Conservation (phyloP, 92 coral and sea anemone species). For the Paragorgia papillata region DNA sequence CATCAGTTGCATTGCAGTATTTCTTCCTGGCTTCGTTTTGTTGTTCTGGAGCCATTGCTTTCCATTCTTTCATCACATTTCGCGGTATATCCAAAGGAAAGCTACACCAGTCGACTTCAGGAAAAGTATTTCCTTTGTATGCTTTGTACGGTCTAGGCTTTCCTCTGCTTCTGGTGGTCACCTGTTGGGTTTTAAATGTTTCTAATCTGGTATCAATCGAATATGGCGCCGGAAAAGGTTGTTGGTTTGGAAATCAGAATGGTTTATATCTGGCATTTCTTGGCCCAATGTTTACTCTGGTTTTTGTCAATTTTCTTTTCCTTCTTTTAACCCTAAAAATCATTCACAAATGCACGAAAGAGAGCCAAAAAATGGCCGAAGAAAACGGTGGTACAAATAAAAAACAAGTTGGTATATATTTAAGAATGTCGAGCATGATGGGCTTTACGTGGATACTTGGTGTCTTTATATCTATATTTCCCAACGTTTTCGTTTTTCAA, state of each 20-base stretch:
- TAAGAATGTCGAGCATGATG: slow-evolving; percentile 8
- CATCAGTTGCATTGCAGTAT: slow-evolving; percentile 3
- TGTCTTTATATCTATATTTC: slow-evolving; percentile 2
- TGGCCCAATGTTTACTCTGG: slow-evolving; percentile 1
- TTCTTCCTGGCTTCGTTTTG: slow-evolving; percentile 18
- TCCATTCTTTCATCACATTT: slow-evolving; percentile 21
- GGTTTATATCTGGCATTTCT: slow-evolving; percentile 3
- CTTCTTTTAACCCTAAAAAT: slow-evolving; percentile 5
- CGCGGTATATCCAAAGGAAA: slow-evolving; percentile 15
- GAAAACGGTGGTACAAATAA: neutral
- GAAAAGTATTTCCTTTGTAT: neutral
- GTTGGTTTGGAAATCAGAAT: slow-evolving; percentile 12
- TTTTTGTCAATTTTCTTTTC: neutral
- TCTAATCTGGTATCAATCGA: slow-evolving; percentile 10
- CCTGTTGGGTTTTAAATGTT: neutral
- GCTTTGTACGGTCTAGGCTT: slow-evolving; percentile 4
- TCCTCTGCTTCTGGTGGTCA: neutral
- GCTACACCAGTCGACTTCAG: neutral
- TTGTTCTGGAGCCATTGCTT: slow-evolving; percentile 9
- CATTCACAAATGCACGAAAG: slow-evolving; percentile 22
- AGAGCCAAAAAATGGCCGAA: slow-evolving; percentile 10
- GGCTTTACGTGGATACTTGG: slow-evolving; percentile 20
- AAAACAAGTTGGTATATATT: slow-evolving; percentile 20
- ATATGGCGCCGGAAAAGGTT: slow-evolving; percentile 6
- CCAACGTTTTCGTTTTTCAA: neutral